Evolutionary conservation across 53 echinoderm and acorn worm species (phyloP).

Genomic region (Astropecten irregularis): DNA sequence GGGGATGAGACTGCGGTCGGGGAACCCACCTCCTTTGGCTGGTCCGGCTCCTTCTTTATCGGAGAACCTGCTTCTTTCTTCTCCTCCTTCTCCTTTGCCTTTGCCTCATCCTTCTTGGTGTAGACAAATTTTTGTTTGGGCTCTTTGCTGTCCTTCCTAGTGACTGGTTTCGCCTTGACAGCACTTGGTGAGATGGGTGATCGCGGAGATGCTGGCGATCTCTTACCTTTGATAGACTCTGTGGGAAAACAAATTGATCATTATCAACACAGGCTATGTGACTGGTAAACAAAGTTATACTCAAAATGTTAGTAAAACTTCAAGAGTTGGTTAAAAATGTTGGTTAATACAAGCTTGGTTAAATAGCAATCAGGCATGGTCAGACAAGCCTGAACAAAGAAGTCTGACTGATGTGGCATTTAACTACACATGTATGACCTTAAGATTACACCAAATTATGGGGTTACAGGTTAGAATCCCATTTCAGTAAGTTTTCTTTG

Average conservation of each 20-base stretch:
- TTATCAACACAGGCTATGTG: no score
- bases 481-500: no score
- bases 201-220: constrained; percentile 15
- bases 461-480: no score
- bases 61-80: constrained; percentile 19
- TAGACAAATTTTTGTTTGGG: constrained; percentile 42
- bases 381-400: no score
- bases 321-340: background rate
- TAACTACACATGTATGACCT: no score
- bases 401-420: no score
- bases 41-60: constrained; percentile 1
- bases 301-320: no score
- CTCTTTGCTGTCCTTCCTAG: constrained; percentile 41
- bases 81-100: constrained; percentile 29
- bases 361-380: no score
- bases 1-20: background rate
- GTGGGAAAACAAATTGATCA: background rate
- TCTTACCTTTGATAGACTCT: constrained; percentile 32
- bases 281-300: no score
- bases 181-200: constrained; percentile 29
- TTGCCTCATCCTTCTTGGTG: constrained; percentile 65
- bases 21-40: background rate
- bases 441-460: no score
- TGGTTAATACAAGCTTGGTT: background rate
- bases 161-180: constrained; percentile 2